These are phyloP conservation scores for Butorides virescens DNA, from an alignment of 2,113 vertebrate species.

Conservation along the genomic window DNA sequence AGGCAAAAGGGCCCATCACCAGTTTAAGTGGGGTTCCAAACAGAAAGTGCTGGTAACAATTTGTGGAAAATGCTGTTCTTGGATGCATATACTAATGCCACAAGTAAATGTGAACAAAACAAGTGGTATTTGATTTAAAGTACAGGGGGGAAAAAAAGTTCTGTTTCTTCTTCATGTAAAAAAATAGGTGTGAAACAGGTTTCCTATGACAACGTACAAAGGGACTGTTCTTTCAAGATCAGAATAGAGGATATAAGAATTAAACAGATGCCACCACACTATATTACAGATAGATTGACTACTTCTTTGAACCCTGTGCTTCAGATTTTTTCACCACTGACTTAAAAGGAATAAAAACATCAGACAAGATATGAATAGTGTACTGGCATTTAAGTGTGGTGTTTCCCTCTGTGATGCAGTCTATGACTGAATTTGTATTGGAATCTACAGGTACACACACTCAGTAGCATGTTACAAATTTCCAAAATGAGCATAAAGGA, in stretches of 20 bases:
- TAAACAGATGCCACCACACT: neutral
- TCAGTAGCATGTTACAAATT: neutral
- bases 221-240: neutral
- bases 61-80: neutral
- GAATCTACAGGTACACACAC: neutral
- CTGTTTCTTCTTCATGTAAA: neutral
- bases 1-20: neutral
- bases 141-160: rapidly evolving
- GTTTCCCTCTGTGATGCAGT: neutral
- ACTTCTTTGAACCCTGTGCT: neutral
- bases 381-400: neutral
- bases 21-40: neutral
- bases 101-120: neutral
- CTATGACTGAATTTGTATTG: neutral
- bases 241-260: neutral
- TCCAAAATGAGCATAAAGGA: neutral
- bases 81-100: neutral
- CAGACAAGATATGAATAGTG: neutral
- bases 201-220: neutral
- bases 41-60: neutral
- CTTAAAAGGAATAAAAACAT: neutral
- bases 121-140: neutral
- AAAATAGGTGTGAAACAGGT: neutral
- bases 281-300: rapidly evolving
- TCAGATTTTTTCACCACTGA: neutral